Evolutionary conservation across 2,888 invertebrate genomes (phyloP), one percentile per base, ranked within the genome.

Genomic region (Abrostola tripartita): DNA sequence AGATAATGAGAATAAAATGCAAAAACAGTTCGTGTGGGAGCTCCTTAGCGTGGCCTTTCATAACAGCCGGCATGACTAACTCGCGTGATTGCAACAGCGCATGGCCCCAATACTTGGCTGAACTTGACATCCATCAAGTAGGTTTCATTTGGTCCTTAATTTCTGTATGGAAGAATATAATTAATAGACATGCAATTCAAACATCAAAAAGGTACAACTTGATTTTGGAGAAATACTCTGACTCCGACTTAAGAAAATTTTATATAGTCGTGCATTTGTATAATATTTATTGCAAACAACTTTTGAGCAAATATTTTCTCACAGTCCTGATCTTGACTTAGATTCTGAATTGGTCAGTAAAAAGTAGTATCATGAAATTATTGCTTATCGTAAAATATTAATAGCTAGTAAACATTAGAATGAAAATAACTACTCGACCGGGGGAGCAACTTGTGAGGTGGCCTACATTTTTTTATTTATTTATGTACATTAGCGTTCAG

Each of bases 111-210:
- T 90, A 85, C 83, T 77, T 66, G 42, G 70, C 66, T 87, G 90
- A 90, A 90, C 90, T 91, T 91, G 90, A 91, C 90, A 90, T 78
- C 84, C 84, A 88, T 90, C 68, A 75, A 71, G 76, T 80, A 75
- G 64, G 67, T 70, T 75, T 73, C 77, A 78, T 83, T 83, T 66
- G 74, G 76, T 78, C 82, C 79, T 79, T 81, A 78, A 54, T 55
- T 51, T n/a, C 12, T 47, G n/a, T 50, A 61, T 70, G 37, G 8
- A 53, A 62, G 55, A 59, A n/a, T 52, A 57, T 37, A 55, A 42
- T 62, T 65, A 65, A 57, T 63, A 66, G 52, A 6, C 8, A 8
- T n/a, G 41, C 5, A 12, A 35, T 6, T 51, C 58, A 55, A 41
- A 36, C 53, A 56, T 40, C 37, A 42, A 47, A 14, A 60, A 37